Conservation (phyloP, 1,140 invertebrate genomes). For the Littorina saxatilis region DNA sequence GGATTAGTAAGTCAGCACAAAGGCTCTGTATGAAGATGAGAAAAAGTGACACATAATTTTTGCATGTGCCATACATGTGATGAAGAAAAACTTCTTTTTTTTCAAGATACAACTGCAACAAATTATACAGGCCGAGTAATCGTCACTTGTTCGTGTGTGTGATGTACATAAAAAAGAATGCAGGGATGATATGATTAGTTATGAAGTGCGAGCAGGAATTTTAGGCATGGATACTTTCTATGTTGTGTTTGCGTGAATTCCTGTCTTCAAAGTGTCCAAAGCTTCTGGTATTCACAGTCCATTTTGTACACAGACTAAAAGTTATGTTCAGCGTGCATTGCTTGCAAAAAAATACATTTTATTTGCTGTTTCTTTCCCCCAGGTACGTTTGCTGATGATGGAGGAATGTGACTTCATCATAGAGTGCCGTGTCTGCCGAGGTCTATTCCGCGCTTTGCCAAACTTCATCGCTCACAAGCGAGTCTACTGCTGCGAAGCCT, state of each 20-base stretch:
- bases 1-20: too few species aligned
- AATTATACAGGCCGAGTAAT: too few species aligned
- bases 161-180: background rate
- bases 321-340: too few species aligned
- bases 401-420: slow-evolving; percentile 90
- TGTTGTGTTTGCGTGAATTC: too few species aligned
- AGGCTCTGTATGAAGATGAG: too few species aligned
- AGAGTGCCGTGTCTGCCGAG: slow-evolving; percentile 90
- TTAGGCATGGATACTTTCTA: too few species aligned
- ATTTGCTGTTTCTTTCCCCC: background rate
- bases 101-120: too few species aligned
- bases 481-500: slow-evolving; percentile 81
- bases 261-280: too few species aligned
- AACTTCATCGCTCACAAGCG: slow-evolving; percentile 92
- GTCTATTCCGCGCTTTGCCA: slow-evolving; percentile 87
- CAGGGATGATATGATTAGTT: too few species aligned
- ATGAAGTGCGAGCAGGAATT: too few species aligned
- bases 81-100: background rate
- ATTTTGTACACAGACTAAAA: too few species aligned
- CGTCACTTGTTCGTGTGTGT: background rate
- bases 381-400: slow-evolving; percentile 80
- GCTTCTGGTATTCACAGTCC: too few species aligned
- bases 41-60: background rate
- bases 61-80: background rate
- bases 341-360: background rate